phyloP scores from a whole-genome alignment of 2,888 invertebrate genomes.

The Pollenia angustigena region DNA sequence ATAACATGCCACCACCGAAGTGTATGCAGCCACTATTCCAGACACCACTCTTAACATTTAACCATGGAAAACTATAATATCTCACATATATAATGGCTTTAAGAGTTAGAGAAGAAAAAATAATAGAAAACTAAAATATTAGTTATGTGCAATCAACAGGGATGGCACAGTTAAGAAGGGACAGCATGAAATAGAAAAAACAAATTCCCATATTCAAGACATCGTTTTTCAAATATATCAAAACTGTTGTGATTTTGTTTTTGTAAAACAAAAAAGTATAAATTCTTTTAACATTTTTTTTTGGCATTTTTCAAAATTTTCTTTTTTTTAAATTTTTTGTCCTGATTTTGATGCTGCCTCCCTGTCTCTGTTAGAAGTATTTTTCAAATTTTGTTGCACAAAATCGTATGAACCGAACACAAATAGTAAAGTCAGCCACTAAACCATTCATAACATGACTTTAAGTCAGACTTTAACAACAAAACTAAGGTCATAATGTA shows the following conservation, averaged over 20 bases:
- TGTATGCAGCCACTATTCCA: slow-evolving; percentile 15
- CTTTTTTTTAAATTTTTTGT: background rate
- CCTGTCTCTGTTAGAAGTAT: slow-evolving; percentile 18
- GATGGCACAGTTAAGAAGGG: background rate
- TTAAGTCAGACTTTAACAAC: slow-evolving; percentile 64
- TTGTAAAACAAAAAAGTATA: no score
- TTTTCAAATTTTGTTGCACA: slow-evolving; percentile 23
- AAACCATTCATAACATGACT: slow-evolving; percentile 59
- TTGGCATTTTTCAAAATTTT: no score
- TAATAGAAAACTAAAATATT: slow-evolving; percentile 15
- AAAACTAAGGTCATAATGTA: slow-evolving; percentile 68
- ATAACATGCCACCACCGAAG: slow-evolving; percentile 46
- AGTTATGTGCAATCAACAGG: slow-evolving; percentile 47
- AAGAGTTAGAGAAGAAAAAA: slow-evolving; percentile 9
- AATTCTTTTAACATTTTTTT: no score
- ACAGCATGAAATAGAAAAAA: background rate
- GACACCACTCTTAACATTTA: slow-evolving; percentile 51
- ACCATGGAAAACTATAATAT: slow-evolving; percentile 49
- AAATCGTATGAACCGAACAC: background rate
- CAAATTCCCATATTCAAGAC: background rate
- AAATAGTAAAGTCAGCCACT: slow-evolving; percentile 28
- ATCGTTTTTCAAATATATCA: no score
- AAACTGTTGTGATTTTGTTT: no score
- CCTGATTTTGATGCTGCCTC: background rate
- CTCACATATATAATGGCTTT: slow-evolving; percentile 51